A percentile compares a stretch with the other conserved stretches of the same genome.
Conservation (phyloP, 2,797 vertebrate genomes). For the Sandelia bainsii region DNA sequence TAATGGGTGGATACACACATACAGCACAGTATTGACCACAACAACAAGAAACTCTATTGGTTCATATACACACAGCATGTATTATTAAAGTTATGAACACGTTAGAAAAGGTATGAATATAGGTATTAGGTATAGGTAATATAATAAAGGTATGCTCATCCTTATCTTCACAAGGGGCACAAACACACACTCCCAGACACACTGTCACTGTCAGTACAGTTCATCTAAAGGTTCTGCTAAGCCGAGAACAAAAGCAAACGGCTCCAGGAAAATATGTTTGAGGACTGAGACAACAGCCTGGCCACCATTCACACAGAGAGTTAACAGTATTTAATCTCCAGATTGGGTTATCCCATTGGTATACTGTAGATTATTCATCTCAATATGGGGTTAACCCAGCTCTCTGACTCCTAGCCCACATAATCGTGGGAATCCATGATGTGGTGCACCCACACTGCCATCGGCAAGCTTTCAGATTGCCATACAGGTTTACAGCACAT, state of each 20-base stretch:
- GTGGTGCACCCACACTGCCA: slow-evolving; percentile 20
- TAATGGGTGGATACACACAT: slow-evolving; percentile 36
- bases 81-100: slow-evolving; percentile 13
- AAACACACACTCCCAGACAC: not conserved
- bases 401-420: slow-evolving; percentile 68
- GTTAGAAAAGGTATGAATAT: slow-evolving; percentile 5
- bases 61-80: not conserved
- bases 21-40: slow-evolving; percentile 15
- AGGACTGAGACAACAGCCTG: slow-evolving; percentile 72
- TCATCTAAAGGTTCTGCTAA: slow-evolving; percentile 58
- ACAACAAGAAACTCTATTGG: slow-evolving; percentile 15
- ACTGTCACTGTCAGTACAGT: slow-evolving; percentile 11
- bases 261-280: slow-evolving; percentile 70
- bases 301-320: slow-evolving; percentile 78
- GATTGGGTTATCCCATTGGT: slow-evolving; percentile 72
- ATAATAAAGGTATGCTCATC: too few species aligned
- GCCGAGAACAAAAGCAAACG: slow-evolving; percentile 68
- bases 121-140: too few species aligned
- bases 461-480: slow-evolving; percentile 34
- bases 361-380: slow-evolving; percentile 75
- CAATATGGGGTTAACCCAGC: slow-evolving; percentile 81
- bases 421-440: slow-evolving; percentile 75
- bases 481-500: slow-evolving; percentile 11
- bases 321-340: slow-evolving; percentile 78
- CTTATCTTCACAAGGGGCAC: not conserved